phyloP scores from a whole-genome alignment of 2,113 vertebrate species.

The Irena cyanogastra region DNA sequence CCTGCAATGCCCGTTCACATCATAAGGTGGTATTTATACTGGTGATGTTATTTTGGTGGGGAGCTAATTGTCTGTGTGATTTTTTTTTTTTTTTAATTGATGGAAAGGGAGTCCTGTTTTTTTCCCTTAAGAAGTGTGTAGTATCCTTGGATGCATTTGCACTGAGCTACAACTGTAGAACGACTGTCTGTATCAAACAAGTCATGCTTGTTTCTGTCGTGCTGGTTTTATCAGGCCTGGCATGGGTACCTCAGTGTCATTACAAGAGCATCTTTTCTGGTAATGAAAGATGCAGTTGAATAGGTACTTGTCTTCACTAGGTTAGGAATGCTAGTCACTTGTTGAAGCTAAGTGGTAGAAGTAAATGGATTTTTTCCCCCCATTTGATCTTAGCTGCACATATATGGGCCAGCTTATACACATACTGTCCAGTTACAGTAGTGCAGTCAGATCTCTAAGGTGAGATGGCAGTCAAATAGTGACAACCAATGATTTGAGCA shows the following conservation, averaged over 20 bases:
- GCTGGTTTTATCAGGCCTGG: background rate
- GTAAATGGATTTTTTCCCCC: background rate
- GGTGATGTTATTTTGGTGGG: background rate
- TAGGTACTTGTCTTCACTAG: background rate
- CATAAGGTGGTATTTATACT: background rate
- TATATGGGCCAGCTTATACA: background rate
- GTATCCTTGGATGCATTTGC: background rate
- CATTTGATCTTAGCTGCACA: background rate
- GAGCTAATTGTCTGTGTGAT: background rate
- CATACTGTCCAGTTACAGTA: background rate
- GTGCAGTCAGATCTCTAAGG: background rate
- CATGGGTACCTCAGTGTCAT: background rate
- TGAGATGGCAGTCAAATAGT: background rate
- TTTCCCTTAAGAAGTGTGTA: background rate
- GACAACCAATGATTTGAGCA: background rate
- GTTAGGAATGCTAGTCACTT: background rate
- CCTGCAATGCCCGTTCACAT: background rate
- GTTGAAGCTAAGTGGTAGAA: background rate
- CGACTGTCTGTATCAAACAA: background rate
- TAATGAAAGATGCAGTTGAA: background rate
- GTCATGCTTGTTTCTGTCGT: background rate
- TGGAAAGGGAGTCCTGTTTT: background rate
- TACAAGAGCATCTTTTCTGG: background rate
- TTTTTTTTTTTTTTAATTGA: background rate
- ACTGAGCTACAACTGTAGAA: background rate